Evolutionary conservation across 2,113 vertebrate genomes (phyloP), one percentile per base, ranked within the genome.

Genomic region (Andinoacara biseriatus): DNA sequence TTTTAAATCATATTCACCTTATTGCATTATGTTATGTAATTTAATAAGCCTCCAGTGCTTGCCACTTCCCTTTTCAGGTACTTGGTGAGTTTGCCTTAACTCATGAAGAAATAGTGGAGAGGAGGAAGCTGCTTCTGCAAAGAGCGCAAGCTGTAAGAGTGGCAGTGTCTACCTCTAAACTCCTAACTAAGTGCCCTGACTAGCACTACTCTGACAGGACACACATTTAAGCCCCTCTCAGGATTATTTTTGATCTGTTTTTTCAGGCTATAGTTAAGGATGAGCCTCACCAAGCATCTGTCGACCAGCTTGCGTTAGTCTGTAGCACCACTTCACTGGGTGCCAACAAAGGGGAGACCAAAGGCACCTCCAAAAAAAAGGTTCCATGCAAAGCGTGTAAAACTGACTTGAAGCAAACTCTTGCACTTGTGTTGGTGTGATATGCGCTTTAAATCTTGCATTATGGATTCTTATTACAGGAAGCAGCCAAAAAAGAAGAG

Each of bases 41-140:
- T 58, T 60, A 58, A 82, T 77, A 65, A 81, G 8, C 9, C 17
- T 58, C 3, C 24, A 54, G 8, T 13, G 56, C 17, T 75, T n/a
- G 38, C 40, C 24, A 6, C 54, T 63, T 74, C 8, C 54, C n/a
- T 78, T 80, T 74, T 78, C 81, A 98, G 97, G 93, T 97, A 9
- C 94, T 98, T 38, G 81, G 86, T 0, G 95, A 96, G 0, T 97
- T 98, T 18, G 78, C 93, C 54, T 90, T 98, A 67, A 96, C 92
- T 1, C 97, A 97, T 59, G 88, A 88, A 0, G 97, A 98, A 86
- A 93, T 96, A 24, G 96, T 97, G 81, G 95, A 97, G 86, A 94
- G 97, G 84, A 93, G 97, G 63, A 94, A 89, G 72, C 92, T 96
- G 58, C 82, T 97, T 89, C 83, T 95, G 87, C 10, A 93, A 88